Base-by-base conservation (phyloP, 2,797 vertebrate genomes). In the Mormyrops attenuatus region DNA sequence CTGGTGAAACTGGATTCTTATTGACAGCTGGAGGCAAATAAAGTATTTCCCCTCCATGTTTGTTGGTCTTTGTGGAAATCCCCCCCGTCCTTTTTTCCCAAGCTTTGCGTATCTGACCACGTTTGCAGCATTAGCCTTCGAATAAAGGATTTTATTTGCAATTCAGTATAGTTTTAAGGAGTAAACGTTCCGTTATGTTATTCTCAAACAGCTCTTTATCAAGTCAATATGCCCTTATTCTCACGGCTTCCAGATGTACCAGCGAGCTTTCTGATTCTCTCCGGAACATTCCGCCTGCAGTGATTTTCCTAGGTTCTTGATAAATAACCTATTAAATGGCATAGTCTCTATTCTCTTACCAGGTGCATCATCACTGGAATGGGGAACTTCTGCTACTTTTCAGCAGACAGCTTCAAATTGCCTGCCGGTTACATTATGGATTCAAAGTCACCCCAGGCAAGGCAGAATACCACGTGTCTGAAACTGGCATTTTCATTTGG, bases 91-190 rank as follows among this genome's bases (percentile, higher is more conserved):
- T 44, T 80, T 77, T 80, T n/a, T 20, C 38, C 73, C 38, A 41
- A 20, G 73, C 17, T 41, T 80, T 17, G 3, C 17, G 17, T 44
- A 80, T 80, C 38, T 80, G 6, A n/a, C 73, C 73, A 77, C 5
- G 11, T 77, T 77, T 7, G 15, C 4, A 38, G 69, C 69, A 44
- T 80, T 80, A 44, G 73, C 73, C 73, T 44, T 80, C 17, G 34
- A 80, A 80, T 80, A 80, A 80, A 80, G 73, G 38, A 44, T 80
- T 80, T 41, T 80, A 80, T 86, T 86, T 86, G 44, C 84, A 52
- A 44, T 80, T 80, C 73, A 41, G 34, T 44, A 7, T 13, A 80
- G 73, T 44, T 44, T 44, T 80, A 44, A 80, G 38, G 38, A 41
- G 34, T 44, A 80, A 80, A 80, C 17, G 73, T 80, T n/a, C 73